Evolutionary conservation across 2,888 invertebrate species (phyloP).

Genomic region (Napeogenes inachia): DNA sequence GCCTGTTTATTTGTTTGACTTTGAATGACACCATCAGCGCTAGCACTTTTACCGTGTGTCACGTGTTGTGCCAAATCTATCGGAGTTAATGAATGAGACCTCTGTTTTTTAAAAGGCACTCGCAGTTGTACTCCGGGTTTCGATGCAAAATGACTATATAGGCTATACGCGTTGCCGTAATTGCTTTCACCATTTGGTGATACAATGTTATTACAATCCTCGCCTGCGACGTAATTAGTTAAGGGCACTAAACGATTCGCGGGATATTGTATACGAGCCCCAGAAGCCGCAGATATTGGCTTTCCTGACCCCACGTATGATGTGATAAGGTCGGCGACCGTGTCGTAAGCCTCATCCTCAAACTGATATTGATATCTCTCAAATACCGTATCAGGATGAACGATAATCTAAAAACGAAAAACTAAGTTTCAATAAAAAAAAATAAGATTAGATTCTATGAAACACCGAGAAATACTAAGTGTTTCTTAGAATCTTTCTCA

Average conservation of each 20-base stretch:
- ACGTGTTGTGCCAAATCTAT: slow-evolving; percentile 68
- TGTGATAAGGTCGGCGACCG: slow-evolving; percentile 94
- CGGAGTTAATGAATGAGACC: slow-evolving; percentile 88
- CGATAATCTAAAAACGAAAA: slow-evolving; percentile 79
- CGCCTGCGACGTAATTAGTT: slow-evolving; percentile 79
- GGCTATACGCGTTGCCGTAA: slow-evolving; percentile 68
- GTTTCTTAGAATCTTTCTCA: too few species aligned
- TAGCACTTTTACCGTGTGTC: slow-evolving; percentile 80
- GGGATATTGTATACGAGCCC: slow-evolving; percentile 91
- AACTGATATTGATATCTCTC: slow-evolving; percentile 95
- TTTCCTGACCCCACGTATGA: slow-evolving; percentile 95
- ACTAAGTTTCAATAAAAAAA: too few species aligned
- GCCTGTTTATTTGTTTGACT: slow-evolving; percentile 59
- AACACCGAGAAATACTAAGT: too few species aligned
- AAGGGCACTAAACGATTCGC: slow-evolving; percentile 88
- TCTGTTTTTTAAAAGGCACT: slow-evolving; percentile 75
- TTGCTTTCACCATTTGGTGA: slow-evolving; percentile 57
- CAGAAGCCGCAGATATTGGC: slow-evolving; percentile 91
- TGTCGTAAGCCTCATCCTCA: slow-evolving; percentile 95
- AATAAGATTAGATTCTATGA: too few species aligned
- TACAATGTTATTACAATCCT: slow-evolving; percentile 53
- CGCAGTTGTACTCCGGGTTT: slow-evolving; percentile 63
- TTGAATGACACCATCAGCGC: slow-evolving; percentile 83
- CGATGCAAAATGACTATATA: slow-evolving; percentile 68
- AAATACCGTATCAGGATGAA: slow-evolving; percentile 94